Conservation (phyloP, 2,113 vertebrate genomes). For the Silurus asotus region DNA sequence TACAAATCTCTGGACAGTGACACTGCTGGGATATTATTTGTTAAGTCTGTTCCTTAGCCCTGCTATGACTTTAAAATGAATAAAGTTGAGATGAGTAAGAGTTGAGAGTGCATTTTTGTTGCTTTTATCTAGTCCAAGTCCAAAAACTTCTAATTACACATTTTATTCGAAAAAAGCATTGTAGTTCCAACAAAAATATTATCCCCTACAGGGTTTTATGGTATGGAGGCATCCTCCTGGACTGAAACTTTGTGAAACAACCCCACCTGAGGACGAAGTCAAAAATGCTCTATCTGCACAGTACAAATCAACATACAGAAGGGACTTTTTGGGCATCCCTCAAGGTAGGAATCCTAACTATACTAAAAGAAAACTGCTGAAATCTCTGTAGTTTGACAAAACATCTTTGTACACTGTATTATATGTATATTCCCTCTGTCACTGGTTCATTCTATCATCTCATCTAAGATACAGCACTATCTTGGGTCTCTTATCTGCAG, state of each 20-base stretch:
- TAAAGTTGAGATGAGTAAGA: neutral
- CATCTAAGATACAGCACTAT: neutral
- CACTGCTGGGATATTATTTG: neutral
- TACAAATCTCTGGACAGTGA: neutral
- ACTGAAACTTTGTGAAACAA: conserved; percentile 41
- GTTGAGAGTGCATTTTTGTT: neutral
- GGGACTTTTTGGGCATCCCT: conserved; percentile 72
- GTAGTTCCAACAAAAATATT: neutral
- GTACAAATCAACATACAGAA: conserved; percentile 72
- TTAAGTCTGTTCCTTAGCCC: neutral
- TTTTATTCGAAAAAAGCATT: neutral
- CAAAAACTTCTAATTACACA: neutral
- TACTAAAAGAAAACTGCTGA: neutral
- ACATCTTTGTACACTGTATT: neutral
- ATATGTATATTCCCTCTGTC: neutral
- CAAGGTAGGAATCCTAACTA: conserved; percentile 64
- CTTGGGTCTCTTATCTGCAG: conserved; percentile 56
- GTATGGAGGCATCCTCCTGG: conserved; percentile 69
- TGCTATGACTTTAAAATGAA: neutral
- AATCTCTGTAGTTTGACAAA: neutral
- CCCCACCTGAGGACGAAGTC: conserved; percentile 60
- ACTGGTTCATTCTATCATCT: neutral
- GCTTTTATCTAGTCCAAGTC: neutral
- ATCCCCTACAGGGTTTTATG: conserved; percentile 57
- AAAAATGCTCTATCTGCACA: conserved; percentile 65